Percentiles rank a stretch among this genome's conserved stretches.
Conservation (phyloP, 2,888 invertebrate genomes). For the Dicyrtomina minuta region DNA sequence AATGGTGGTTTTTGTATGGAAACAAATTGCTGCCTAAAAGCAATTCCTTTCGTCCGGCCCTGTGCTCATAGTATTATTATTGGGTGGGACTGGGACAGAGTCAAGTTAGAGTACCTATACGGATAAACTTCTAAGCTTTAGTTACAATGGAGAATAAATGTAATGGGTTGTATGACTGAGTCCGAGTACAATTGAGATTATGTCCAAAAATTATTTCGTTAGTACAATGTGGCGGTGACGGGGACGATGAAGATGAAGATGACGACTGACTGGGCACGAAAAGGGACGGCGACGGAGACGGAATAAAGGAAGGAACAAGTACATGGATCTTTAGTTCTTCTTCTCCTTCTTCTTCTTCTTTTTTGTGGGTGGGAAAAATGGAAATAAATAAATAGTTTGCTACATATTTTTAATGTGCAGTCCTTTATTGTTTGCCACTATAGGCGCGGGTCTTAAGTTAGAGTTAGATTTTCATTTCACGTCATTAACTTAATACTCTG, state of each 20-base stretch:
- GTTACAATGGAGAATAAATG: constrained; percentile 1
- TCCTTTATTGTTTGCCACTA: too few relatives aligned
- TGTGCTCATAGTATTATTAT: too few relatives aligned
- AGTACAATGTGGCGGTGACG: neutral
- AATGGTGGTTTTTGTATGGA: too few relatives aligned
- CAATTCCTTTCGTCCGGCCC: too few relatives aligned
- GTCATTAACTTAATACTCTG: constrained; percentile 17
- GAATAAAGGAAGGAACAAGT: neutral
- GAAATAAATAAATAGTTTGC: neutral
- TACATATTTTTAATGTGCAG: too few relatives aligned
- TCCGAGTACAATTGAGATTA: constrained; percentile 8
- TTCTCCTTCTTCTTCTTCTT: neutral
- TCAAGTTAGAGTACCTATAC: too few relatives aligned
- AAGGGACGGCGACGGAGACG: neutral
- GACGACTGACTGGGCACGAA: neutral
- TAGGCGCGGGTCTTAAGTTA: neutral
- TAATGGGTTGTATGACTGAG: constrained; percentile 5
- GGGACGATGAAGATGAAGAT: neutral
- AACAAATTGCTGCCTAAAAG: too few relatives aligned
- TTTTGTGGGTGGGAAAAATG: neutral
- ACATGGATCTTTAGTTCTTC: neutral
- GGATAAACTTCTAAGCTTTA: neutral
- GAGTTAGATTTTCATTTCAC: neutral
- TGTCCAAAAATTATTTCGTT: too few relatives aligned
- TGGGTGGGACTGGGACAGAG: too few relatives aligned